Base-by-base conservation (phyloP, 2,797 vertebrate genomes). In the Halcyon badia region DNA sequence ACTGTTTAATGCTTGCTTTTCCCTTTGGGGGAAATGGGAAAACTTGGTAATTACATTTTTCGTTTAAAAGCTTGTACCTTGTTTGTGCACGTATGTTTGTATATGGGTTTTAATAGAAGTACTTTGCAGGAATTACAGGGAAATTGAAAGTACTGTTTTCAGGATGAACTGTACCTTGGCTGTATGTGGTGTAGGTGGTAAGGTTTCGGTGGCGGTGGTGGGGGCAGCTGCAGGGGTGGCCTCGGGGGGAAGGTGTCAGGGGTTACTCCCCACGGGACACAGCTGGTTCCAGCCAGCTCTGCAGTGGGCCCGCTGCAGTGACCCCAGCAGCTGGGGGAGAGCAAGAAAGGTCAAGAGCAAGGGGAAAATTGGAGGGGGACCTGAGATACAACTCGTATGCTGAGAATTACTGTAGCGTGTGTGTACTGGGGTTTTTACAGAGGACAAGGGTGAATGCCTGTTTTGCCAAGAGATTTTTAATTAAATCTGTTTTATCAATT, bases 161-260 rank as follows among this genome's bases (percentile, higher is more conserved):
- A 39, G 62, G 51, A 79, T 61, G 21, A 68, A 61, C 5, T 17
- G 6, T 24, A 15, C 49, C 16, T 62, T 79, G 18, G 16, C 26
- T 42, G 30, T 49, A 6, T 6, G 70, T 31, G 28, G 19, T 49
- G 6, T 62, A 41, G 30, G 9, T 37, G 26, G 11, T 46, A 77
- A 69, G 14, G 11, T n/a, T 91, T 64, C 69, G 16, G 11, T 52
- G 28, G 14, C 4, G 8, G 8, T 18, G 7, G 11, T 41, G 54
- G 31, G 25, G 30, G 54, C 26, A 51, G 25, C 54, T 56, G 31
- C 31, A 56, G 31, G 31, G 31, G 54, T n/a, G 30, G 19, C 19
- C 31, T n/a, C 54, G 8, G 17, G n/a, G 31, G 54, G 54, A n/a
- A n/a, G 6, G 10, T 22, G 37, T 2, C 8, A 48, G 1, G 1